phyloP scores from a whole-genome alignment of 2,113 vertebrate species.

The Copsychus sechellarum region DNA sequence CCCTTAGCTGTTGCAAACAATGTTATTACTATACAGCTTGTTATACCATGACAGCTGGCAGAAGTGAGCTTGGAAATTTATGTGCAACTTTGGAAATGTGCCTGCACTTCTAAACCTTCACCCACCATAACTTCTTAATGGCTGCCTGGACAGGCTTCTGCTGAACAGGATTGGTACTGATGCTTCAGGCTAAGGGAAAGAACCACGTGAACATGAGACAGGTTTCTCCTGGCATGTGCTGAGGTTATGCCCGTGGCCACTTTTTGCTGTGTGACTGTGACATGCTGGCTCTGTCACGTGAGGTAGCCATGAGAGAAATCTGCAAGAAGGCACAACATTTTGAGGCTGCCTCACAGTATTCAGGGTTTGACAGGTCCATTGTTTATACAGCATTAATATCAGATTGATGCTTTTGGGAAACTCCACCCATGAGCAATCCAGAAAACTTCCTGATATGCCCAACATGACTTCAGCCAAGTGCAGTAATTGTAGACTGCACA shows the following conservation, averaged over 20 bases:
- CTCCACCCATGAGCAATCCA: neutral
- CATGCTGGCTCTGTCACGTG: neutral
- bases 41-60: neutral
- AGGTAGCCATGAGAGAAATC: neutral
- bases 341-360: neutral
- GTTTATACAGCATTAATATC: conserved; percentile 10
- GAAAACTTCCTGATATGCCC: conserved; percentile 51
- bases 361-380: conserved; percentile 1
- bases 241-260: neutral
- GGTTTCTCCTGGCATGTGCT: neutral
- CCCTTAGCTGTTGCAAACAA: neutral
- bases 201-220: rapidly evolving
- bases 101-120: neutral
- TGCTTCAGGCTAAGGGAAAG: neutral
- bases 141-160: neutral
- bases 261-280: neutral
- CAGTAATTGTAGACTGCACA: neutral
- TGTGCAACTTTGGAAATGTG: neutral
- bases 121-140: neutral
- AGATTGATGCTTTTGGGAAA: conserved; percentile 48
- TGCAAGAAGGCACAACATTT: neutral
- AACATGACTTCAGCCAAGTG: conserved; percentile 1
- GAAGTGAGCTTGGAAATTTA: neutral
- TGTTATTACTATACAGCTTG: neutral
- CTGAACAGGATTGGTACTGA: rapidly evolving